Conservation (phyloP, 2,888 invertebrate species). For the Drosophila stalkeri region DNA sequence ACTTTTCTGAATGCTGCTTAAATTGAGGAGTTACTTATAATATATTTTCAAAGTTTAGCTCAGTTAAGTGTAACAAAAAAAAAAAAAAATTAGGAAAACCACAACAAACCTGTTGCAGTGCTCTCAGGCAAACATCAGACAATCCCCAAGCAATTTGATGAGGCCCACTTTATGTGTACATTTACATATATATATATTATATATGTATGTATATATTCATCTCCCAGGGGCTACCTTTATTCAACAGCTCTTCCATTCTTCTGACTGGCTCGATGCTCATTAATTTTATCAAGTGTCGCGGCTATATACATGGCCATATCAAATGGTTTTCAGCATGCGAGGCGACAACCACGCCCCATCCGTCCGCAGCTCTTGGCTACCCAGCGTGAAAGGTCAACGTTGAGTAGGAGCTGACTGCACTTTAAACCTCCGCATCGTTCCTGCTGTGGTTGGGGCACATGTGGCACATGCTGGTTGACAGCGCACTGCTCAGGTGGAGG, state of each 20-base stretch:
- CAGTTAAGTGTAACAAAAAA: slow-evolving; percentile 22
- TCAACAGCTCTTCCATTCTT: slow-evolving; percentile 23
- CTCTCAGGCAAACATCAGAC: slow-evolving; percentile 20
- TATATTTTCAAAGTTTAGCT: slow-evolving; percentile 20
- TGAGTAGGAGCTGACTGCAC: slow-evolving; percentile 44
- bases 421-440: slow-evolving; percentile 35
- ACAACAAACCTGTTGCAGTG: slow-evolving; percentile 43
- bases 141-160: slow-evolving; percentile 47
- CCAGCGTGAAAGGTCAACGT: slow-evolving; percentile 53
- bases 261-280: slow-evolving; percentile 52
- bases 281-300: slow-evolving; percentile 70
- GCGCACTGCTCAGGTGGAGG: neutral
- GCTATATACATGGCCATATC: slow-evolving; percentile 55
- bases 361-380: slow-evolving; percentile 11
- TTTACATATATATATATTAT: neutral
- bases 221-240: slow-evolving; percentile 23
- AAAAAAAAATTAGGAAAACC: slow-evolving; percentile 1
- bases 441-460: slow-evolving; percentile 19
- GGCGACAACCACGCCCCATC: slow-evolving; percentile 32
- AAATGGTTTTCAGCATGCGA: slow-evolving; percentile 62
- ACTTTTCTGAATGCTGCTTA: slow-evolving; percentile 39
- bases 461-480: slow-evolving; percentile 12
- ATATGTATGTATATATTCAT: neutral
- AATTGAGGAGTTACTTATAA: slow-evolving; percentile 28
- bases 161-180: slow-evolving; percentile 3